A percentile compares a stretch with the other conserved stretches of the same genome.
phyloP scores from a whole-genome alignment of 2,797 vertebrate genomes.

The Peromyscus nudipes region DNA sequence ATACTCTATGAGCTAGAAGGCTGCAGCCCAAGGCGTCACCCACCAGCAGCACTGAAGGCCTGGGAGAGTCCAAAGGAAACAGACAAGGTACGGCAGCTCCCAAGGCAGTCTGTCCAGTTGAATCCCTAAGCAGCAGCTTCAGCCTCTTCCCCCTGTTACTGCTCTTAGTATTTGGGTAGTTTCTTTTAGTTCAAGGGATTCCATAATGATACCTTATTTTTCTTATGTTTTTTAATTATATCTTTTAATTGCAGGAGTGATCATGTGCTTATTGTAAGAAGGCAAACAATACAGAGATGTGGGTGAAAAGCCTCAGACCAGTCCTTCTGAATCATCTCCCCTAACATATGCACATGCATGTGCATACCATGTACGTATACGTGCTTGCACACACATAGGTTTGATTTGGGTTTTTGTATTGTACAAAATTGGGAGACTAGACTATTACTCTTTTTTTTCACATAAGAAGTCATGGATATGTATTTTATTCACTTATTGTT shows the following conservation, averaged over 20 bases:
- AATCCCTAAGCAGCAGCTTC: not conserved
- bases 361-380: too few species aligned
- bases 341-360: not conserved
- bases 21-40: not conserved
- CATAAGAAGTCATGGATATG: not conserved
- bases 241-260: slow-evolving; percentile 23
- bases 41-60: not conserved
- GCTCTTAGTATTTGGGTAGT: not conserved
- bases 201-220: too few species aligned
- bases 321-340: not conserved
- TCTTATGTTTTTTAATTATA: not conserved
- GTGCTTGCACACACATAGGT: not conserved
- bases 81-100: not conserved
- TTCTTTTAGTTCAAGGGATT: not conserved
- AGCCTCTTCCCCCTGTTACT: not conserved
- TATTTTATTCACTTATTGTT: slow-evolving; percentile 26
- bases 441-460: slow-evolving; percentile 1
- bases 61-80: not conserved
- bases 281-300: not conserved
- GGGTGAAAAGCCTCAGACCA: not conserved
- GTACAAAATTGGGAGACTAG: not conserved
- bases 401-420: slow-evolving; percentile 49
- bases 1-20: not conserved
- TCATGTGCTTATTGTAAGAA: not conserved
- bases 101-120: not conserved